These are phyloP conservation scores for Aproaerema taeniolella DNA, from an alignment of 2,888 invertebrate genomes.

Conservation along the genomic window DNA sequence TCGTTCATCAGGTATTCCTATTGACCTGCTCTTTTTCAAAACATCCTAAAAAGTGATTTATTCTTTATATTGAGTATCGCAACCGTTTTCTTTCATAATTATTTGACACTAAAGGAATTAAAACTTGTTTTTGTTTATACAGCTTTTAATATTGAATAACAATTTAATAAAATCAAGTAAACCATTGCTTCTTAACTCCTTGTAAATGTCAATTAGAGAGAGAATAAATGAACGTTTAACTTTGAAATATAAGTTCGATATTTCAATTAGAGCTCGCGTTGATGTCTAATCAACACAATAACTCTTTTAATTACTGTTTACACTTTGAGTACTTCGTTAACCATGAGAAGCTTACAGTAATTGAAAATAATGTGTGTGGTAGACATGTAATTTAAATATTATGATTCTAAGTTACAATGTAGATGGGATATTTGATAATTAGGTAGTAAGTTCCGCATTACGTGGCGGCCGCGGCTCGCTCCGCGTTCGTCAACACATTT, in stretches of 20 bases:
- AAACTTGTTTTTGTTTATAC: too few species aligned
- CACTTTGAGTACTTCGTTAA: not conserved
- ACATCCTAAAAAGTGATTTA: slow-evolving; percentile 9
- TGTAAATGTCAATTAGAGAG: too few species aligned
- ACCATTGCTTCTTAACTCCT: too few species aligned
- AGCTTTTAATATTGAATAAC: too few species aligned
- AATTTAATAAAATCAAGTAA: too few species aligned
- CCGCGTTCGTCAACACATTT: slow-evolving; percentile 57
- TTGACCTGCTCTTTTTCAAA: slow-evolving; percentile 27
- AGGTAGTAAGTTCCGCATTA: slow-evolving; percentile 59
- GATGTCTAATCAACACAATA: slow-evolving; percentile 9
- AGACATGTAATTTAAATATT: slow-evolving; percentile 39
- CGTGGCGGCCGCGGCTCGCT: slow-evolving; percentile 20
- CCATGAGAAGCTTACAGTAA: not conserved
- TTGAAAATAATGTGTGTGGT: slow-evolving; percentile 25
- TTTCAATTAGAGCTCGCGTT: slow-evolving; percentile 2
- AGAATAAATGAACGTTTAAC: too few species aligned
- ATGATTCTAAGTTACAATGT: slow-evolving; percentile 36
- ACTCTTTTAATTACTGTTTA: slow-evolving; percentile 4
- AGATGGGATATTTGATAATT: slow-evolving; percentile 33
- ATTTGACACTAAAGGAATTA: too few species aligned
- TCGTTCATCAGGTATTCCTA: slow-evolving; percentile 63
- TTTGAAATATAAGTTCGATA: not conserved
- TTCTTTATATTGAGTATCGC: too few species aligned
- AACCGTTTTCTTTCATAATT: too few species aligned